phyloP scores from a whole-genome alignment of 1,140 invertebrate species.

The Drosophila gunungcola region DNA sequence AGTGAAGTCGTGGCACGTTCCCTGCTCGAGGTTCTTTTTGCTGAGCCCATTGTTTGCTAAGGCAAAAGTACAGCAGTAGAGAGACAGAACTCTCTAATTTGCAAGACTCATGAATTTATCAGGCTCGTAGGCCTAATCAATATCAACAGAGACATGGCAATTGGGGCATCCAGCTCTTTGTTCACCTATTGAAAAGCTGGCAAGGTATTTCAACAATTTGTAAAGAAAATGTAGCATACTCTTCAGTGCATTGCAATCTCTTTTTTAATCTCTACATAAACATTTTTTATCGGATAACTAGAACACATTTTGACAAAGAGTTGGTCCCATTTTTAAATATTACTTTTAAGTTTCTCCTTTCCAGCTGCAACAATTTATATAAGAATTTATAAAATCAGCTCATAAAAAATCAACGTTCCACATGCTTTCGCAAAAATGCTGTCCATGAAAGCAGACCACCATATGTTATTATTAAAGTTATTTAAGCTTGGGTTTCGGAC shows the following conservation, averaged over 20 bases:
- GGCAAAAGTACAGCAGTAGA: slow-evolving; percentile 2
- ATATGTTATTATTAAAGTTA: slow-evolving; percentile 22
- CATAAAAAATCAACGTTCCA: background rate
- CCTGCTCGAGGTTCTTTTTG: slow-evolving; percentile 4
- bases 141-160: slow-evolving; percentile 30
- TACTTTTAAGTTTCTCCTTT: too few species aligned
- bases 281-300: slow-evolving; percentile 3
- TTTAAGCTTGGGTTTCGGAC: slow-evolving; percentile 26
- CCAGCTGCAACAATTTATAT: background rate
- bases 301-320: background rate
- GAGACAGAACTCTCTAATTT: slow-evolving; percentile 35
- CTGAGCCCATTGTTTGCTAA: slow-evolving; percentile 40
- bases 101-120: slow-evolving; percentile 41
- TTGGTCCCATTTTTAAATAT: background rate
- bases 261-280: background rate
- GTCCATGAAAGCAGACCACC: background rate
- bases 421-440: slow-evolving; percentile 22
- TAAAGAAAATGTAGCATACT: background rate
- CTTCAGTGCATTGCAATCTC: slow-evolving; percentile 10
- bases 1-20: slow-evolving; percentile 36
- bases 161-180: slow-evolving; percentile 35
- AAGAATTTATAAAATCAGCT: slow-evolving; percentile 1
- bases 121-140: slow-evolving; percentile 36
- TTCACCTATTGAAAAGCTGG: slow-evolving; percentile 6
- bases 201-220: slow-evolving; percentile 10